A percentile compares a stretch with the other conserved stretches of the same genome.
Evolutionary conservation across 1,140 invertebrate genomes (phyloP).

Genomic region (Drosophila miranda): DNA sequence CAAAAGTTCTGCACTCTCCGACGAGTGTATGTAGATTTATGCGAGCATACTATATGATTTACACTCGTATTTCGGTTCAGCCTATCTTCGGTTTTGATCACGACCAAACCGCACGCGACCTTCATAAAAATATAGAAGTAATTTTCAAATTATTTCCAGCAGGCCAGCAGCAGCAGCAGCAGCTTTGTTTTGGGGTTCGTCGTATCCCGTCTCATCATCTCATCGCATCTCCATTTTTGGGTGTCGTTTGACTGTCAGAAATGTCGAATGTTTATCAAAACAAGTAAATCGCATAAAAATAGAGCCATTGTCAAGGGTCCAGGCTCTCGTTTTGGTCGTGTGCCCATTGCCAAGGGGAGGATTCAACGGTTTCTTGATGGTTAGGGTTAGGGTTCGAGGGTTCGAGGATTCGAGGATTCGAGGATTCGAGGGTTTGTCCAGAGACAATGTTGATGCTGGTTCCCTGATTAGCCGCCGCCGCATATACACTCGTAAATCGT

Average conservation of each 20-base stretch:
- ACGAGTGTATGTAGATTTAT: constrained; percentile 59
- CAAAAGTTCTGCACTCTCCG: neutral
- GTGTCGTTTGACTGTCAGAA: constrained; percentile 69
- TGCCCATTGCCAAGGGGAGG: constrained; percentile 7
- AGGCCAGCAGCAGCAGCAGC: constrained; percentile 14
- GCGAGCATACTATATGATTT: constrained; percentile 31
- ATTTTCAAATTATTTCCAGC: constrained; percentile 79
- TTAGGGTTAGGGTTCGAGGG: neutral
- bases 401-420: neutral
- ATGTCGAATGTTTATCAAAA: constrained; percentile 73
- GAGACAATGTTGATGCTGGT: constrained; percentile 20
- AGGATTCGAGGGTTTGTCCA: constrained; percentile 13
- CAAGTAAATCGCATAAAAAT: constrained; percentile 78
- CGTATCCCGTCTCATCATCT: constrained; percentile 4
- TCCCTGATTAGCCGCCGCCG: constrained; percentile 49
- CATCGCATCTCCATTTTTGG: constrained; percentile 15
- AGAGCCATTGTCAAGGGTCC: constrained; percentile 72
- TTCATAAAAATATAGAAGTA: constrained; percentile 73
- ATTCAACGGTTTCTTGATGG: neutral
- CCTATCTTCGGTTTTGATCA: constrained; percentile 20
- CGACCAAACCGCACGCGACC: constrained; percentile 77
- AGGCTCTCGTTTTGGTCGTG: neutral
- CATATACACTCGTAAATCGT: constrained; percentile 46
- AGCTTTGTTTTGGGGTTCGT: constrained; percentile 16
- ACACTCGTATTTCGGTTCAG: constrained; percentile 16